These are phyloP conservation scores for Pelodiscus sinensis DNA, from an alignment of 2,113 vertebrate species.

Conservation along the genomic window DNA sequence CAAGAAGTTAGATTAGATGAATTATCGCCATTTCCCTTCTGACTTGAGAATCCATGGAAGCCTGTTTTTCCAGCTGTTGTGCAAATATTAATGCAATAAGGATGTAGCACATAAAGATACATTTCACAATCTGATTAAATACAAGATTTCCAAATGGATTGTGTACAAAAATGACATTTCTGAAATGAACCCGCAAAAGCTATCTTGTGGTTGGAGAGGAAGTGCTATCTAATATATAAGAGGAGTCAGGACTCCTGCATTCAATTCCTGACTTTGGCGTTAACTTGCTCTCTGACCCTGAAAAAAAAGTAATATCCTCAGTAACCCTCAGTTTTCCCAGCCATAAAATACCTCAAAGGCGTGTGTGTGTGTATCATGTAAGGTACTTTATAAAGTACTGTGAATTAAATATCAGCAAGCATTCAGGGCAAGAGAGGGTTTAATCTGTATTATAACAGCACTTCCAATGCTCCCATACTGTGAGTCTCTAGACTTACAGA, in stretches of 20 bases:
- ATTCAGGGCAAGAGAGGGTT: conserved; percentile 2
- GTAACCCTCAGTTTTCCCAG: not conserved
- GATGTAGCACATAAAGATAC: not conserved
- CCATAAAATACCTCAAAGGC: conserved; percentile 38
- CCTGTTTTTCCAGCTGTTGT: not conserved
- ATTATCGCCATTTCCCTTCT: not conserved
- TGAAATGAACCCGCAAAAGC: not conserved
- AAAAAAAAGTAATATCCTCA: not conserved
- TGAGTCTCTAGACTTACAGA: conserved; percentile 12
- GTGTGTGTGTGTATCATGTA: not conserved
- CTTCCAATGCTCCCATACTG: conserved; percentile 11
- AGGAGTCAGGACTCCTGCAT: not conserved
- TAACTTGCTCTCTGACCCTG: not conserved
- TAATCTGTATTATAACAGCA: not conserved
- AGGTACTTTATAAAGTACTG: not conserved
- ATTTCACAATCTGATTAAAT: not conserved
- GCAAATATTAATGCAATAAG: not conserved
- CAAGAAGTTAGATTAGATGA: not conserved
- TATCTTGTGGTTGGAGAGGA: not conserved
- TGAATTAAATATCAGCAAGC: not conserved
- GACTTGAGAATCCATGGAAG: not conserved
- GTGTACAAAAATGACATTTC: not conserved
- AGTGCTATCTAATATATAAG: not conserved
- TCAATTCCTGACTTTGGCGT: not conserved
- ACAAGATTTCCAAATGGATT: not conserved